A percentile compares a stretch with the other conserved stretches of the same genome.
These are phyloP conservation scores for Drosophila testacea DNA, from an alignment of 2,888 invertebrate genomes.

Conservation along the genomic window DNA sequence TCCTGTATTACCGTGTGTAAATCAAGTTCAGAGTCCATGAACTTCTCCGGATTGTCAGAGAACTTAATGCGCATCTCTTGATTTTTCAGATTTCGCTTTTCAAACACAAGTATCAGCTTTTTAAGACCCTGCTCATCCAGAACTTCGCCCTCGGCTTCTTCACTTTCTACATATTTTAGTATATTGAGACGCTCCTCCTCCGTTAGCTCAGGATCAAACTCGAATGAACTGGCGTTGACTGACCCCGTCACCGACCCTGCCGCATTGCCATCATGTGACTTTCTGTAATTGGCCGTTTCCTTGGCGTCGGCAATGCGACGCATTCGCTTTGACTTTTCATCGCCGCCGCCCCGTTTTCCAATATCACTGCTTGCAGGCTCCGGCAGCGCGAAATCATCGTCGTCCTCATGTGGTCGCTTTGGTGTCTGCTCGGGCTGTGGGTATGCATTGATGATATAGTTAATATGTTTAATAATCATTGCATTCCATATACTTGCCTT, in stretches of 20 bases:
- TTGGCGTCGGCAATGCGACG: slow-evolving; percentile 87
- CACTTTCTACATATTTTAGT: slow-evolving; percentile 92
- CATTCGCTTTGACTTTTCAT: slow-evolving; percentile 88
- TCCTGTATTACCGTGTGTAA: slow-evolving; percentile 94
- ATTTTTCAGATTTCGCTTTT: slow-evolving; percentile 96
- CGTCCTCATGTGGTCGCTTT: slow-evolving; percentile 87
- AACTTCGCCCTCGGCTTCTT: slow-evolving; percentile 92
- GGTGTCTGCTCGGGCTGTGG: slow-evolving; percentile 92
- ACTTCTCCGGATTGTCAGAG: slow-evolving; percentile 98
- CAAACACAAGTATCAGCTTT: slow-evolving; percentile 95
- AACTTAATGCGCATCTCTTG: slow-evolving; percentile 99
- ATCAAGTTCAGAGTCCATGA: slow-evolving; percentile 99
- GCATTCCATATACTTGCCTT: slow-evolving; percentile 84
- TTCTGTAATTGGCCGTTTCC: slow-evolving; percentile 85
- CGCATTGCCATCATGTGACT: slow-evolving; percentile 65
- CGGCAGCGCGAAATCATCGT: slow-evolving; percentile 88
- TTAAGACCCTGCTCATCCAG: slow-evolving; percentile 95
- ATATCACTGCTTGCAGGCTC: slow-evolving; percentile 81
- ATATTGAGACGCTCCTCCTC: slow-evolving; percentile 93
- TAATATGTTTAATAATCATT: slow-evolving; percentile 8
- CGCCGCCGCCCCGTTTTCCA: slow-evolving; percentile 72
- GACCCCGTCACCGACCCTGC: slow-evolving; percentile 4
- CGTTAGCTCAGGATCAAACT: slow-evolving; percentile 86
- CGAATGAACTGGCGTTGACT: slow-evolving; percentile 81
- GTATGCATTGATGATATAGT: background rate